Percentiles rank a stretch among this genome's conserved stretches.
These are phyloP conservation scores for Homarus gammarus DNA, from an alignment of 2,888 invertebrate species.

Conservation along the genomic window DNA sequence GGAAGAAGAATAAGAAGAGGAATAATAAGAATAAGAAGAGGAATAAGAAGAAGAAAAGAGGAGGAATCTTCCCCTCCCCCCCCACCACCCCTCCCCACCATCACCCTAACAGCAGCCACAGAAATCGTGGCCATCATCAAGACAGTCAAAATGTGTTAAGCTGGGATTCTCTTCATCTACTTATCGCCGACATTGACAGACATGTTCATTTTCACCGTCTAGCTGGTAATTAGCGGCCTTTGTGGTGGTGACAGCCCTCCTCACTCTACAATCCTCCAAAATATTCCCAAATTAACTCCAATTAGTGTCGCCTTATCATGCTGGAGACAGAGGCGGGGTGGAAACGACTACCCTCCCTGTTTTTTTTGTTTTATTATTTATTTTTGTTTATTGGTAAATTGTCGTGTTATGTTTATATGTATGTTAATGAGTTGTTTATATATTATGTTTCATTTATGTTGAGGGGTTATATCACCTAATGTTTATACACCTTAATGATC, in stretches of 20 bases:
- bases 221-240: conserved; percentile 69
- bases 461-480: no score
- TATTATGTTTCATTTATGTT: no score
- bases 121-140: conserved; percentile 30
- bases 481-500: no score
- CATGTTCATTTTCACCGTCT: conserved; percentile 72
- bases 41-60: no score
- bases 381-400: conserved; percentile 2
- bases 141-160: conserved; percentile 67
- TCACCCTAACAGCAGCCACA: no score
- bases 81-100: not conserved
- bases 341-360: not conserved
- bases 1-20: not conserved
- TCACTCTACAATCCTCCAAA: conserved; percentile 73
- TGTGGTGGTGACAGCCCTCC: conserved; percentile 71
- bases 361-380: conserved; percentile 8
- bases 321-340: conserved; percentile 41
- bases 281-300: conserved; percentile 75
- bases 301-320: conserved; percentile 74
- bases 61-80: not conserved
- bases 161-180: conserved; percentile 67
- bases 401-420: not conserved
- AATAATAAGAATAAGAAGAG: not conserved
- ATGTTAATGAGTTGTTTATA: no score
- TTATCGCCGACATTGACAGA: conserved; percentile 75